phyloP scores from a whole-genome alignment of 2,797 vertebrate species.

The Gastrophryne carolinensis region DNA sequence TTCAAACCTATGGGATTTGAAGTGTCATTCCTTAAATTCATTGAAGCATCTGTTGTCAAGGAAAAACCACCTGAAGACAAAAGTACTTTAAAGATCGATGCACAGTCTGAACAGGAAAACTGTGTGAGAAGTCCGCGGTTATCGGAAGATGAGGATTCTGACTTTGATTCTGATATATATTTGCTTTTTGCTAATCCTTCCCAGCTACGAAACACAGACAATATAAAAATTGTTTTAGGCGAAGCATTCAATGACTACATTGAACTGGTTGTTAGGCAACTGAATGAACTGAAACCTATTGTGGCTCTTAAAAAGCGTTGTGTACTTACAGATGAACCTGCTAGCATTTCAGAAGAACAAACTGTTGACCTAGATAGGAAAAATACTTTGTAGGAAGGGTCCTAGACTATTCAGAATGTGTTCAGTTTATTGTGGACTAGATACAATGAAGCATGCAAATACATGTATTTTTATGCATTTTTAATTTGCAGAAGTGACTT shows the following conservation, averaged over 20 bases:
- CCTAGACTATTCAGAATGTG: slow-evolving; percentile 57
- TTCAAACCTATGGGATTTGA: slow-evolving; percentile 98
- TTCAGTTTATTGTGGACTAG: slow-evolving; percentile 68
- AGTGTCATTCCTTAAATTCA: slow-evolving; percentile 92
- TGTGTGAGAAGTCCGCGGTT: slow-evolving; percentile 58
- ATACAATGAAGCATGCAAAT: slow-evolving; percentile 93
- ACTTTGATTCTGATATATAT: slow-evolving; percentile 71
- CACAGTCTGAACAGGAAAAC: slow-evolving; percentile 21
- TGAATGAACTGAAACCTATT: slow-evolving; percentile 90
- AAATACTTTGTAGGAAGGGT: slow-evolving; percentile 65
- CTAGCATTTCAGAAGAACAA: slow-evolving; percentile 63
- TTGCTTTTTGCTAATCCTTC: slow-evolving; percentile 85
- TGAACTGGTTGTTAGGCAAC: slow-evolving; percentile 82
- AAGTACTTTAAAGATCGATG: slow-evolving; percentile 73
- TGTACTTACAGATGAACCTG: slow-evolving; percentile 61
- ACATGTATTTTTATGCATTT: slow-evolving; percentile 79
- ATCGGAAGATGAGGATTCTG: slow-evolving; percentile 58
- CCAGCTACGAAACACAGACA: slow-evolving; percentile 76
- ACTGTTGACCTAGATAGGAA: slow-evolving; percentile 58
- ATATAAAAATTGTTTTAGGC: slow-evolving; percentile 85
- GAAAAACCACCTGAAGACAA: slow-evolving; percentile 83
- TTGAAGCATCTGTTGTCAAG: slow-evolving; percentile 87
- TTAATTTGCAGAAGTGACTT: slow-evolving; percentile 72
- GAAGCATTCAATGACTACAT: slow-evolving; percentile 74
- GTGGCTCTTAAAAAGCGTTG: slow-evolving; percentile 79